Evolutionary conservation across 1,140 invertebrate genomes (phyloP).

Genomic region (Ceratina japonica): DNA sequence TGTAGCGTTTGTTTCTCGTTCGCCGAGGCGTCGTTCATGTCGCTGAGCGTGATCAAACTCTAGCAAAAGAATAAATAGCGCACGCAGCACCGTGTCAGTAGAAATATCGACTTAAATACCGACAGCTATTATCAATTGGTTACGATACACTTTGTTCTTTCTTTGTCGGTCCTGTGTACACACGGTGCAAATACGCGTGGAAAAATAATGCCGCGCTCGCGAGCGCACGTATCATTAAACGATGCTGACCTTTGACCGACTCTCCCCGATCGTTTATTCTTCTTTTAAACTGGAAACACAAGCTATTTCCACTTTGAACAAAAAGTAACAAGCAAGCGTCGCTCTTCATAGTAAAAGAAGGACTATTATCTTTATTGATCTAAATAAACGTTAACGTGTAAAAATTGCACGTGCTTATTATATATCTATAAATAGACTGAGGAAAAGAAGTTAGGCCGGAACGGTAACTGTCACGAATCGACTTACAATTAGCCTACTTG

Average conservation of each 20-base stretch:
- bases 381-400: neutral
- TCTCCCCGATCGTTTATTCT: conserved; percentile 8
- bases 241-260: conserved; percentile 24
- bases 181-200: no score
- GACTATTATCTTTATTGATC: neutral
- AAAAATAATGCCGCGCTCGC: conserved; percentile 41
- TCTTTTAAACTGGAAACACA: neutral
- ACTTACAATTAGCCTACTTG: neutral
- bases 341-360: no score
- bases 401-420: no score
- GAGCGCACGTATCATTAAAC: conserved; percentile 22
- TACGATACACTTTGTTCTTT: conserved; percentile 11
- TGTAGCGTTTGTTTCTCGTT: neutral
- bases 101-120: conserved; percentile 5
- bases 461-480: neutral
- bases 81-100: neutral
- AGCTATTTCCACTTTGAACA: neutral
- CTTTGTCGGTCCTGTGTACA: neutral
- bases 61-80: neutral
- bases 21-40: neutral
- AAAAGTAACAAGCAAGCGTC: neutral
- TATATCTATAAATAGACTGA: neutral
- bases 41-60: no score
- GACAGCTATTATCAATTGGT: conserved; percentile 8
- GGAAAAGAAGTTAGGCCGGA: neutral